A percentile compares a stretch with the other conserved stretches of the same genome.
phyloP scores from a whole-genome alignment of 2,888 invertebrate species.

The Galeruca laticollis region DNA sequence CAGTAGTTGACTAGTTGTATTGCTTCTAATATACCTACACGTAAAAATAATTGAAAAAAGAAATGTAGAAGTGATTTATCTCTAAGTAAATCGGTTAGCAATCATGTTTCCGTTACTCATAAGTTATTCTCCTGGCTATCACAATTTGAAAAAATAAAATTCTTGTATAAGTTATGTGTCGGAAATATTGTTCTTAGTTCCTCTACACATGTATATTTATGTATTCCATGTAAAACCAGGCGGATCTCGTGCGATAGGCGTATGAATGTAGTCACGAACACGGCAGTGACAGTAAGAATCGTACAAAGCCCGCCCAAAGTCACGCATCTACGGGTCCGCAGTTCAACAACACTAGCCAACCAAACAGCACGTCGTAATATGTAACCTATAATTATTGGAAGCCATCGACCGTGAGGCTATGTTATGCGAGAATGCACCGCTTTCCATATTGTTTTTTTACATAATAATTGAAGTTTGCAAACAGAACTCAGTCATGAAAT shows the following conservation, averaged over 20 bases:
- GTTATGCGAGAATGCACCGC: constrained; percentile 51
- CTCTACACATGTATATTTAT: constrained; percentile 1
- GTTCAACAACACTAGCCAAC: constrained; percentile 63
- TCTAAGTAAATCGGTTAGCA: background rate
- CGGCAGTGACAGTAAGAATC: constrained; percentile 62
- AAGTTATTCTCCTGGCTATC: background rate
- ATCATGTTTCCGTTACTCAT: background rate
- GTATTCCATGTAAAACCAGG: constrained; percentile 53
- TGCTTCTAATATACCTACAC: too few relatives aligned
- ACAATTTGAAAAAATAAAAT: background rate
- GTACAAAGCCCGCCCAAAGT: constrained; percentile 63
- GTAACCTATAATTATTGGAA: constrained; percentile 65
- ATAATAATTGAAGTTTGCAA: constrained; percentile 42
- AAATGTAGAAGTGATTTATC: too few relatives aligned
- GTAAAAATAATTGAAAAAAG: too few relatives aligned
- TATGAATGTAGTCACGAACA: constrained; percentile 62
- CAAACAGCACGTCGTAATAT: constrained; percentile 59
- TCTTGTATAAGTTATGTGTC: background rate
- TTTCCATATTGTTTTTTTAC: constrained; percentile 48
- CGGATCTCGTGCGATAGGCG: constrained; percentile 60
- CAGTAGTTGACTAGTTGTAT: too few relatives aligned
- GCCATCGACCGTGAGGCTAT: constrained; percentile 61
- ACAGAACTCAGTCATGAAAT: constrained; percentile 39
- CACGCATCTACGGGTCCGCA: constrained; percentile 62
- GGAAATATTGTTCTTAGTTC: background rate